phyloP scores from a whole-genome alignment of 2,113 vertebrate species.

The Coturnix japonica region DNA sequence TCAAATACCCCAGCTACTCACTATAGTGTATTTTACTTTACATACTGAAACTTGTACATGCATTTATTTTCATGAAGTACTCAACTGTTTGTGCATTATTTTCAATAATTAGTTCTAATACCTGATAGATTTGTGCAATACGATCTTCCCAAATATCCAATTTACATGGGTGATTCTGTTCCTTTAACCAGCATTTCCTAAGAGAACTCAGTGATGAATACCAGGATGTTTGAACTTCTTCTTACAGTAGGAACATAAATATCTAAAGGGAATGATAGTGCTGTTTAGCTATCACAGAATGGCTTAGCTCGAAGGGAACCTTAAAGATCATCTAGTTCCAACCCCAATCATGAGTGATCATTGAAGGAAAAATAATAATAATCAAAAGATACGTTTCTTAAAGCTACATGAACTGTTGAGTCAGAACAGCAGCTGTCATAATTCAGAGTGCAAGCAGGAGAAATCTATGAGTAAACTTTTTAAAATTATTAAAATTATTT shows the following conservation, averaged over 20 bases:
- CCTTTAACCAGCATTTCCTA: background rate
- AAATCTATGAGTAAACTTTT: background rate
- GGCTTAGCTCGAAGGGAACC: too few species aligned
- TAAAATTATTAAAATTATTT: too few species aligned
- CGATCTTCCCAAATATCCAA: background rate
- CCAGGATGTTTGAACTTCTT: fast-evolving
- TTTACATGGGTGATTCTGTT: background rate
- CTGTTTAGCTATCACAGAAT: background rate
- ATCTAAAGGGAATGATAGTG: background rate
- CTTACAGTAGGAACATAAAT: background rate
- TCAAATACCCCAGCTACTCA: background rate
- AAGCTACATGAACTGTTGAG: background rate
- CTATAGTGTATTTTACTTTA: background rate
- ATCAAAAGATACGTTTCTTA: background rate
- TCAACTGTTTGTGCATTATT: background rate
- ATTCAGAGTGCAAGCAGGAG: background rate
- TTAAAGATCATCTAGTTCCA: too few species aligned
- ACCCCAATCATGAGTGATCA: background rate
- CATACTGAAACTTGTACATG: background rate
- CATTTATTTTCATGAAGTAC: background rate
- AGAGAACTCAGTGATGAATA: background rate
- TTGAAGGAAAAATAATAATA: background rate
- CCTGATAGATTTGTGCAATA: background rate
- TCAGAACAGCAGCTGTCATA: background rate
- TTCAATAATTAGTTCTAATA: background rate